These are phyloP conservation scores for Hydrochoerus hydrochaeris DNA, from an alignment of 2,113 vertebrate species.

Conservation along the genomic window DNA sequence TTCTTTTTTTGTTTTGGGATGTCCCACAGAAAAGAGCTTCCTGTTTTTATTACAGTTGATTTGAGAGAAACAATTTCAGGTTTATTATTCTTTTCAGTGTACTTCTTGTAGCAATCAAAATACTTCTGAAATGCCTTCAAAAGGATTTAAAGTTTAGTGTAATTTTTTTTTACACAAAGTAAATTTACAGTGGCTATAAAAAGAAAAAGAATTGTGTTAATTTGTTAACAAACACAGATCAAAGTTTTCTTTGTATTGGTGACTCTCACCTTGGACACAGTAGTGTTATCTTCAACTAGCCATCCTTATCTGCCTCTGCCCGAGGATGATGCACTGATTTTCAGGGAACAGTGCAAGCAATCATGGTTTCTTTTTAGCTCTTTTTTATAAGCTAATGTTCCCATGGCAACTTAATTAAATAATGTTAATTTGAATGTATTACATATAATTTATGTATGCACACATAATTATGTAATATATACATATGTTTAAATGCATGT, in stretches of 20 bases:
- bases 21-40: constrained; percentile 13
- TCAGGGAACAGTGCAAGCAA: not conserved
- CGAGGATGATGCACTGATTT: not conserved
- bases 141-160: not conserved
- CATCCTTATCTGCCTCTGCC: not conserved
- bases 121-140: constrained; percentile 43
- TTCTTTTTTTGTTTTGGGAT: not conserved
- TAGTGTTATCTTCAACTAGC: not conserved
- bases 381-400: not conserved
- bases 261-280: not conserved
- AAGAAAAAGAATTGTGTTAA: not conserved
- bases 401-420: not conserved
- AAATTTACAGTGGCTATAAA: not conserved
- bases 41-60: constrained; percentile 29
- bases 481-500: not conserved
- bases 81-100: constrained; percentile 36
- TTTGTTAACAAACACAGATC: not conserved
- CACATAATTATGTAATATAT: not conserved
- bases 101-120: not conserved
- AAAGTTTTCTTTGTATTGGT: not conserved
- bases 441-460: not conserved
- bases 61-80: not conserved
- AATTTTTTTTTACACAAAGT: not conserved
- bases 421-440: constrained; percentile 18
- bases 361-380: not conserved